phyloP scores from a whole-genome alignment of 2,797 vertebrate species.

The Enteromius paludinosus region DNA sequence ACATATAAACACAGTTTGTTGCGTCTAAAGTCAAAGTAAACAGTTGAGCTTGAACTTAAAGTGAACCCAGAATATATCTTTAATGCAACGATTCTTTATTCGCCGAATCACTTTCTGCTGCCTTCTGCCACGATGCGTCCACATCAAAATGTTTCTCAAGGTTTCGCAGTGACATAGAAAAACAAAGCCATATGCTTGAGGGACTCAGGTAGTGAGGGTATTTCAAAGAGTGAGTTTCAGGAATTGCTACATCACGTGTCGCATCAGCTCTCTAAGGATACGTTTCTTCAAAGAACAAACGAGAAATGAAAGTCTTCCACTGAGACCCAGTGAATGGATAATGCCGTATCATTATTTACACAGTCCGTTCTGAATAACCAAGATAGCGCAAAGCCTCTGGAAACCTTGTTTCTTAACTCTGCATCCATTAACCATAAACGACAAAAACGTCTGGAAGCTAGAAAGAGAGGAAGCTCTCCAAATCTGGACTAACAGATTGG shows the following conservation, averaged over 20 bases:
- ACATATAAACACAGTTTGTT: not conserved
- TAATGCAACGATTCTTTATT: not conserved
- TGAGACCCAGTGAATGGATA: conserved; percentile 33
- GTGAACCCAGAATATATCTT: not conserved
- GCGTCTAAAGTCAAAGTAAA: not conserved
- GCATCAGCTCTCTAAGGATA: conserved; percentile 2
- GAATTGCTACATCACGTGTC: conserved; percentile 24
- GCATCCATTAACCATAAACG: conserved; percentile 53
- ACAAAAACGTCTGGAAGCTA: conserved; percentile 17
- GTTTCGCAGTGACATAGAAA: conserved; percentile 24
- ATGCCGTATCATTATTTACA: conserved; percentile 38
- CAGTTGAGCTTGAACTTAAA: not conserved
- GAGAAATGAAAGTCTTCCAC: conserved; percentile 11
- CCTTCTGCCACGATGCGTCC: conserved; percentile 4
- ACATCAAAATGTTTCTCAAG: conserved; percentile 15
- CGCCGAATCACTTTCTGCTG: not conserved
- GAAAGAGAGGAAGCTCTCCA: conserved; percentile 11
- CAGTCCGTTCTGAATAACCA: conserved; percentile 59
- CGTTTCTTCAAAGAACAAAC: conserved; percentile 20
- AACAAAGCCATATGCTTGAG: not conserved
- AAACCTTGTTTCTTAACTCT: conserved; percentile 66
- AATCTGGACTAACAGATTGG: conserved; percentile 17
- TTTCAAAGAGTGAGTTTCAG: not conserved
- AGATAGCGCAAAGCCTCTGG: conserved; percentile 62
- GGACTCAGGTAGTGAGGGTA: not conserved